A percentile compares a stretch with the other conserved stretches of the same genome.
These are phyloP conservation scores for Oscheius sp. DNA, from an alignment of 2,888 invertebrate species.

Conservation along the genomic window DNA sequence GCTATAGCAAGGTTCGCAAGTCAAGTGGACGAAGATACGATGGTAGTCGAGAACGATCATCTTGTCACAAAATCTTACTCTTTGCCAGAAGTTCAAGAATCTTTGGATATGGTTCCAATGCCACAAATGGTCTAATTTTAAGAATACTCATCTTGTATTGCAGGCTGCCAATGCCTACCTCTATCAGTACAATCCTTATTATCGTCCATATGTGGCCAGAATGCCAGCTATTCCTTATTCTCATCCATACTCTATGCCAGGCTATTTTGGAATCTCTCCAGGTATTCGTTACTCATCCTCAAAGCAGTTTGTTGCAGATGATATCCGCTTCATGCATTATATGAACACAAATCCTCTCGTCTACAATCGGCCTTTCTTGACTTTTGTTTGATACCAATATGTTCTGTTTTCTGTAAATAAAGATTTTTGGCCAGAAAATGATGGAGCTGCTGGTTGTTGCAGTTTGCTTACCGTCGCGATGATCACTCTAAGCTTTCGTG, in stretches of 20 bases:
- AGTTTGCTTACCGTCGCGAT: conserved; percentile 18
- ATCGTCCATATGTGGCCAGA: conserved; percentile 6
- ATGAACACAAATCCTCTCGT: background rate
- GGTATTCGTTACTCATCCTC: background rate
- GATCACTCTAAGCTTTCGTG: conserved; percentile 19
- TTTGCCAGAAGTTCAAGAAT: background rate
- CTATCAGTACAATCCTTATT: conserved; percentile 5
- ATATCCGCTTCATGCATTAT: conserved; percentile 1
- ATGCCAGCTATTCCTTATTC: background rate
- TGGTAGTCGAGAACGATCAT: conserved; percentile 6
- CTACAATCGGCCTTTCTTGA: background rate
- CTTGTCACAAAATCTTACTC: background rate
- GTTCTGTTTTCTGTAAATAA: conserved; percentile 14
- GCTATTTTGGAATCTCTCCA: background rate
- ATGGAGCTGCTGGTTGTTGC: background rate
- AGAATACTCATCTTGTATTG: background rate
- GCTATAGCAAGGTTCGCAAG: too few relatives aligned
- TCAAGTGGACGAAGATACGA: conserved; percentile 1
- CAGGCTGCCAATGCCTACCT: background rate
- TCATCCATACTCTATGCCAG: background rate
- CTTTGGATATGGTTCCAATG: conserved; percentile 1
- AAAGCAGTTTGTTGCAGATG: background rate
- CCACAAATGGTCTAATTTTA: background rate
- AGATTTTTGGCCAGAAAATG: background rate
- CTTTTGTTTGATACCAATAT: background rate